Conservation (phyloP, 2,797 vertebrate genomes). For the Lemur catta region DNA sequence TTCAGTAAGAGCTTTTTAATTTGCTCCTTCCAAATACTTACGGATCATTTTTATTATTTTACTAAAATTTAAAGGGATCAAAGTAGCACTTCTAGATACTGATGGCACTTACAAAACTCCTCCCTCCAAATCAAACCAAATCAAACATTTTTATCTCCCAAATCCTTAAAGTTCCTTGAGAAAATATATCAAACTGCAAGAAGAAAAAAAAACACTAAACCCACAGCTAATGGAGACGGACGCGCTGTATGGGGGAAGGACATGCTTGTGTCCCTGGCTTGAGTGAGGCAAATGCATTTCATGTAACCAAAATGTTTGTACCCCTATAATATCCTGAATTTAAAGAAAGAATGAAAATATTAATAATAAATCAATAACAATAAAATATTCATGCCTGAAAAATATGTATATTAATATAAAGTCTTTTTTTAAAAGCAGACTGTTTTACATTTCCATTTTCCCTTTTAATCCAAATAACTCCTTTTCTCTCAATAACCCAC, state of each 20-base stretch:
- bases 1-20: neutral
- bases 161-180: neutral
- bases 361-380: too few relatives aligned
- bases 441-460: neutral
- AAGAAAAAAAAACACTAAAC: neutral
- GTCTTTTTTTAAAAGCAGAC: neutral
- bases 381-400: neutral
- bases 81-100: neutral
- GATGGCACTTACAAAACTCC: neutral
- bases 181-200: neutral
- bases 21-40: neutral
- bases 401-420: neutral
- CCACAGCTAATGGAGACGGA: too few relatives aligned
- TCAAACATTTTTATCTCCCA: neutral
- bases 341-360: neutral
- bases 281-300: too few relatives aligned
- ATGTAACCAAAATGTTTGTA: too few relatives aligned
- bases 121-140: neutral
- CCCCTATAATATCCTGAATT: too few relatives aligned
- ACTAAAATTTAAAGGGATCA: neutral
- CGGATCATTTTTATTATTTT: neutral
- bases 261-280: too few relatives aligned
- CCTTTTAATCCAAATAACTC: neutral
- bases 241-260: too few relatives aligned
- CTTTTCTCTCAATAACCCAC: neutral